phyloP scores from a whole-genome alignment of 2,888 invertebrate genomes.

The Eilema depressum region DNA sequence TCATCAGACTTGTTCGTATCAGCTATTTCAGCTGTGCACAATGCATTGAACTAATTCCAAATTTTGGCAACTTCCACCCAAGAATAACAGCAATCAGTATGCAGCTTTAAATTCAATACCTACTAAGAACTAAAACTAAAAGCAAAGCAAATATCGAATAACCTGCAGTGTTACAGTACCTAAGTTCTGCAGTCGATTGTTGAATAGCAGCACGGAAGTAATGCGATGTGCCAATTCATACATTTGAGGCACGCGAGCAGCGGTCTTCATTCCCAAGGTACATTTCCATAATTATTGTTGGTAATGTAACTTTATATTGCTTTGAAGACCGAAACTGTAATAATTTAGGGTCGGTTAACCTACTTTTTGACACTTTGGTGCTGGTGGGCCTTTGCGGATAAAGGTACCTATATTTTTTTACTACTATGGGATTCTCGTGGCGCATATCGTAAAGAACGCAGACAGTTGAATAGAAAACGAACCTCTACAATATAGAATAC shows the following conservation, averaged over 20 bases:
- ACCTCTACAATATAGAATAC: too few relatives aligned
- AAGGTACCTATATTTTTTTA: background rate
- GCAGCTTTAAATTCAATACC: background rate
- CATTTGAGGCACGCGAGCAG: conserved; percentile 15
- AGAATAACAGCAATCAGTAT: background rate
- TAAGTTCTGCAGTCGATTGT: conserved; percentile 16
- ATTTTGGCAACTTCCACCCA: background rate
- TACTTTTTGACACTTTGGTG: background rate
- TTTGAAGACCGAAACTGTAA: background rate
- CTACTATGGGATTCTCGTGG: background rate
- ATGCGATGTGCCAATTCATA: conserved; percentile 9
- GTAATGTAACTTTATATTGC: conserved; percentile 4
- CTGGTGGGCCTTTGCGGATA: background rate
- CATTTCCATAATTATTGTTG: conserved; percentile 7
- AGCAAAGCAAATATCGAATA: conserved; percentile 11
- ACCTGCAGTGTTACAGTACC: conserved; percentile 17
- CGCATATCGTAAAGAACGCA: too few relatives aligned
- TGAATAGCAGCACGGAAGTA: conserved; percentile 16
- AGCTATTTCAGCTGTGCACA: background rate
- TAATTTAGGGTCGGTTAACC: background rate
- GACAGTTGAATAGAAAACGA: too few relatives aligned
- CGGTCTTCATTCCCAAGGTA: background rate
- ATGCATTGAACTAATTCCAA: background rate
- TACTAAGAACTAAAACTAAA: background rate
- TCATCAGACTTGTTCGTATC: background rate